Base-by-base conservation (phyloP, 2,113 vertebrate species). In the Callospermophilus lateralis region DNA sequence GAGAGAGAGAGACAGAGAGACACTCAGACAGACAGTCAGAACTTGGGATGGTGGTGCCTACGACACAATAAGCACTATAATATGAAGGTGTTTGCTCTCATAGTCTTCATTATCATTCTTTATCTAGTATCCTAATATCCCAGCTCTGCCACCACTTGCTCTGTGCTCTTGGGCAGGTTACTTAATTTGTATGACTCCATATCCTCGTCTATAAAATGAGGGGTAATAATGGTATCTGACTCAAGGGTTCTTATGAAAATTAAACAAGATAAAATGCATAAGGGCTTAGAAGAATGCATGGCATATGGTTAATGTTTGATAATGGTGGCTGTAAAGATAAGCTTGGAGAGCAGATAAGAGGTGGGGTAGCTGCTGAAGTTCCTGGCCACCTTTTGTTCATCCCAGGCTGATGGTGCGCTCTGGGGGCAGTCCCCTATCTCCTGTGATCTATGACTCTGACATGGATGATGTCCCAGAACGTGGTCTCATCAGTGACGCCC, bases 391-490 rank as follows among this genome's bases (percentile, higher is more conserved):
- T 34, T 73, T 58, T 73, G 91, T 83, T 28, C 84, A 26, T 48
- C 28, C 45, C 94, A 99, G 99, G 98, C 96, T 99, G 96, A 98
- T 99, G 92, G 99, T 99, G 67, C 99, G 99, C 80, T 99, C 98
- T 12, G 99, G 99, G 39, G 99, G 99, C 97, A 99, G 98, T 85
- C 99, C 99, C 1, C 98, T 99, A 30, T 99, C 99, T 39, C 98
- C 98, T 0, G 98, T 99, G 68, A 99, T 99, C 97, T 99, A 99
- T 32, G 99, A 99, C 98, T 99, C 99, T 0, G 99, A 99, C 96
- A 98, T 99, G 98, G 99, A 99, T 26, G 99, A 99, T 20, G 99
- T 99, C 89, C 99, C 99, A 1, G 99, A 99, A 93, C 98, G 99
- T 4, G 99, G 99, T n/a, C 96, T 99, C 83, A 98, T 99, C 95